Percentiles rank a stretch among this genome's conserved stretches.
Evolutionary conservation across 2,797 vertebrate species (phyloP).

Genomic region (Malurus leucopterus): DNA sequence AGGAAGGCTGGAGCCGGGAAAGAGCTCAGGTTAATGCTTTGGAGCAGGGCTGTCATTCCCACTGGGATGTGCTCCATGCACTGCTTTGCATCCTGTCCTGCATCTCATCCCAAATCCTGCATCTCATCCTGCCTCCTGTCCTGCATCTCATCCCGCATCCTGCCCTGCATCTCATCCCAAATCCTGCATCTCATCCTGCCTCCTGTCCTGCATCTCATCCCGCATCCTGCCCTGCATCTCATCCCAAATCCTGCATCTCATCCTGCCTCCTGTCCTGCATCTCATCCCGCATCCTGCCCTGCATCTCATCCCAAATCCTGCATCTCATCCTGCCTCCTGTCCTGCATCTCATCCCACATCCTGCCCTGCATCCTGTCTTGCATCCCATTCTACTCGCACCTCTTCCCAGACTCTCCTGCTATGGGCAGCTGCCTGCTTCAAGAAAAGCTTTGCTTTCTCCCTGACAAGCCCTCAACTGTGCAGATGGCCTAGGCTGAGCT

Average conservation of each 20-base stretch:
- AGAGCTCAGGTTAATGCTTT: not conserved
- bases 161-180: not conserved
- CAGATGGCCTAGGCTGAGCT: not conserved
- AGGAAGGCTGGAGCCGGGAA: not conserved
- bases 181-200: no score
- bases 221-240: no score
- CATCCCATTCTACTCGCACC: not conserved
- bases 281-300: no score
- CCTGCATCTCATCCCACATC: not conserved
- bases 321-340: not conserved
- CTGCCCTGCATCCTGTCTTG: not conserved
- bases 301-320: no score
- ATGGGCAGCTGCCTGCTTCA: not conserved
- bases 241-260: no score
- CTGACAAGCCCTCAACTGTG: not conserved
- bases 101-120: not conserved
- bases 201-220: no score
- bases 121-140: not conserved
- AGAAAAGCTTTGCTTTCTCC: not conserved
- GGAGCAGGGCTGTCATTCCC: not conserved
- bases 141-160: no score
- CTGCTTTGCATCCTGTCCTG: not conserved
- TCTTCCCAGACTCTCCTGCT: not conserved
- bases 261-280: not conserved
- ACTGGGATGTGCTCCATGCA: rapidly evolving